Percentiles rank a stretch among this genome's conserved stretches.
Evolutionary conservation across 1,140 invertebrate genomes (phyloP).

Genomic region (Drosophila tani): DNA sequence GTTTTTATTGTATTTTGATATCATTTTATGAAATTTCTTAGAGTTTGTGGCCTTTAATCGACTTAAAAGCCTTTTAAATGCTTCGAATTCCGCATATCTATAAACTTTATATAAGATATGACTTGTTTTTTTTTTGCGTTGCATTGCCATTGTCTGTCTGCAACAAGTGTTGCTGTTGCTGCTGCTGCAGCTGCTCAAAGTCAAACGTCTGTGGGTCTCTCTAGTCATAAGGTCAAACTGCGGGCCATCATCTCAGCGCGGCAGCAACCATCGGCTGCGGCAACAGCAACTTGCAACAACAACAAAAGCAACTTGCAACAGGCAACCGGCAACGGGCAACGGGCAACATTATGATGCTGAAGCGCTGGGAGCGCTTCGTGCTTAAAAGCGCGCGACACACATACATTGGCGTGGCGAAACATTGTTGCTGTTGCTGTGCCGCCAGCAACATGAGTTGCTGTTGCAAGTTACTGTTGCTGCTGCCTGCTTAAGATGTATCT

Average conservation of each 20-base stretch:
- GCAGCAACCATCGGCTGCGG: neutral
- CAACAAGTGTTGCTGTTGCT: conserved; percentile 30
- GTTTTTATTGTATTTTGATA: too few relatives aligned
- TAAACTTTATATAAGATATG: too few relatives aligned
- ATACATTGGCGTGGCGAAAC: conserved; percentile 46
- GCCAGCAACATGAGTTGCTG: conserved; percentile 64
- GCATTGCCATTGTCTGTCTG: neutral
- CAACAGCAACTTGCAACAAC: neutral
- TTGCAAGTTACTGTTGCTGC: conserved; percentile 35
- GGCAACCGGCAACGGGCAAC: conserved; percentile 23
- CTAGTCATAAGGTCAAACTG: conserved; percentile 65
- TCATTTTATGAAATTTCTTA: too few relatives aligned
- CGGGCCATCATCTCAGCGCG: conserved; percentile 50
- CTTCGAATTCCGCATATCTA: neutral
- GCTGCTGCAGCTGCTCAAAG: conserved; percentile 32
- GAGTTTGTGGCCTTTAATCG: neutral
- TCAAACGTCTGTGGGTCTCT: conserved; percentile 47
- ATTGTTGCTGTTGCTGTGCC: conserved; percentile 57
- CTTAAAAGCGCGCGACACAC: conserved; percentile 62
- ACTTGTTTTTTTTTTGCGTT: neutral
- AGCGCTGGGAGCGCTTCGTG: conserved; percentile 66
- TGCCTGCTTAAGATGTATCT: conserved; percentile 79
- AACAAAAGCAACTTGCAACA: conserved; percentile 3
- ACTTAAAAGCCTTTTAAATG: neutral
- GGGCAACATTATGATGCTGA: conserved; percentile 37